Evolutionary conservation across 2,888 invertebrate genomes (phyloP), one percentile per base, ranked within the genome.

Genomic region (Bimastos eiseni): DNA sequence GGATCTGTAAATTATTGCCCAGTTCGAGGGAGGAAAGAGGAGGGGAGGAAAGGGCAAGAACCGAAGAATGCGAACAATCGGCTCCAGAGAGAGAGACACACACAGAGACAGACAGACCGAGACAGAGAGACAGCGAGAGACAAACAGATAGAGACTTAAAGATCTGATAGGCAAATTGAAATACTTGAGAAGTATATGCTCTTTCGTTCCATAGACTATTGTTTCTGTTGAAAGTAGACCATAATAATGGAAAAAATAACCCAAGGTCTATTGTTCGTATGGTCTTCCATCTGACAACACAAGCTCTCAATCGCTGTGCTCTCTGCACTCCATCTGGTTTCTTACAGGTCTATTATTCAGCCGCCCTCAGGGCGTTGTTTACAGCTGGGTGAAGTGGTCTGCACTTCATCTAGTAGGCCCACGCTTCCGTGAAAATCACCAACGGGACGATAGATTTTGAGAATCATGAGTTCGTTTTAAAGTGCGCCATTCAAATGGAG

Each of bases 291-390:
- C 70, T 70, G n/a, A 8, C 70, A 70, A n/a, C 11, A 70, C 30
- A n/a, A 1, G 30, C n/a, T 70, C 70, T 55, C n/a, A n/a, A 55
- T 30, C 55, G 55, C 24, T 70, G n/a, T 13, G n/a, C 70, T 11
- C 70, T 30, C 70, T n/a, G 11, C n/a, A n/a, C 70, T 70, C 70
- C 70, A 70, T 8, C 70, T 70, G 30, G 70, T 70, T 70, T 70
- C 70, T 70, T 70, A n/a, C 70, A n/a, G 70, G 70, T n/a, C 70
- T n/a, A 70, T 70, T n/a, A n/a, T 70, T 70, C 70, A 70, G 30
- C 70, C 11, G 55, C n/a, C 70, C n/a, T n/a, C 8, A n/a, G 70
- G 70, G n/a, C 70, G 30, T 70, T 70, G 30, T 70, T 70, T n/a
- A 70, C 6, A 70, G 70, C 70, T n/a, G 70, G 70, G 0, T n/a